These are phyloP conservation scores for Bradysia coprophila DNA, from an alignment of 1,140 invertebrate genomes.

Conservation along the genomic window DNA sequence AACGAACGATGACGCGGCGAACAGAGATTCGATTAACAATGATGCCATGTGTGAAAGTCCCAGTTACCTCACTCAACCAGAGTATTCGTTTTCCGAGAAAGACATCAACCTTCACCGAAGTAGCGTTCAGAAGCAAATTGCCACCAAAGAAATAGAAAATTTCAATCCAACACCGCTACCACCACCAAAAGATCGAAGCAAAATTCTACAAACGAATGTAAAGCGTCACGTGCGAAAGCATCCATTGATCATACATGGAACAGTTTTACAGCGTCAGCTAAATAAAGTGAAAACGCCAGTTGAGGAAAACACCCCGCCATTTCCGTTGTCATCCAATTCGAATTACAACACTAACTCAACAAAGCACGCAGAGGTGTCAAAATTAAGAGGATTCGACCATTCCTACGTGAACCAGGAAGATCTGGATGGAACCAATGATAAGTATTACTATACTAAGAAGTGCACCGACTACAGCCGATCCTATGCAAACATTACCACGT, in stretches of 20 bases:
- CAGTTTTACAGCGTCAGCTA: slow-evolving; percentile 36
- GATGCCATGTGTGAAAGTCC: slow-evolving; percentile 17
- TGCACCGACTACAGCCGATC: slow-evolving; percentile 5
- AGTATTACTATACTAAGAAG: neutral
- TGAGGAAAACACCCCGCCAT: slow-evolving; percentile 7
- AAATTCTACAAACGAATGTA: slow-evolving; percentile 36
- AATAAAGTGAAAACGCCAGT: slow-evolving; percentile 31
- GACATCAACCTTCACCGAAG: neutral
- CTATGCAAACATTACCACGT: slow-evolving; percentile 19
- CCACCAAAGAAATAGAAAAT: slow-evolving; percentile 19
- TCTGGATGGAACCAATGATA: neutral
- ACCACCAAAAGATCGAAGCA: slow-evolving; percentile 62
- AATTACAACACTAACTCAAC: neutral
- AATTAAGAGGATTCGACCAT: neutral
- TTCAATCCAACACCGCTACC: slow-evolving; percentile 65
- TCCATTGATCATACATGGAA: slow-evolving; percentile 63
- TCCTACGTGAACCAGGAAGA: neutral
- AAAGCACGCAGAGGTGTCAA: neutral
- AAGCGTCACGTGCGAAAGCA: slow-evolving; percentile 71
- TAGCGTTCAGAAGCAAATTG: neutral
- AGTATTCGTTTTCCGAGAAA: neutral
- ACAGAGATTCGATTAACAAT: slow-evolving; percentile 2
- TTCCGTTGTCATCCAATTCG: neutral
- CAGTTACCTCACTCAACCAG: slow-evolving; percentile 14
- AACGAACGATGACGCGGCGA: slow-evolving; percentile 3